Evolutionary conservation across 2,888 invertebrate species (phyloP), one percentile per base, ranked within the genome.

Genomic region (Spilosoma lubricipeda): DNA sequence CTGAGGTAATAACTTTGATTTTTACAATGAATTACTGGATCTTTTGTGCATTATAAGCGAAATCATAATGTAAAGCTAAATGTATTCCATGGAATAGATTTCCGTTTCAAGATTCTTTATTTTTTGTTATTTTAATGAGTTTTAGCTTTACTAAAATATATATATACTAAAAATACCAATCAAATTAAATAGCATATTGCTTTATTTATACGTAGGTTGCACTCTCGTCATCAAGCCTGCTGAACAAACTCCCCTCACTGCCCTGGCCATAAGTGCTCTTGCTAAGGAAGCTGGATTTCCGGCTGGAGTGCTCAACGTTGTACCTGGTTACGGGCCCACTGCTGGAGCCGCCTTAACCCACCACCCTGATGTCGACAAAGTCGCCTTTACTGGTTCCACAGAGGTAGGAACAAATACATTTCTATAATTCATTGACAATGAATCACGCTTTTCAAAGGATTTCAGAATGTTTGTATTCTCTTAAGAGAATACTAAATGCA

Each of bases 161-260:
- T 18, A 48, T 5, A 5, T 7, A 48, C 48, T 48, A 48, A 48
- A 5, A 45, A 45, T 15, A 45, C 45, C 45, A 65, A 20, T 64
- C 48, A 39, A 30, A 36, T 7, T 33, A 15, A 52, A 52, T 27
- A 5, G 2, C 23, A 23, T 52, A 15, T 59, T 15, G 67, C 69
- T 63, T 2, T 68, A 67, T 72, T 23, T 56, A 56, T 3, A 56
- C 52, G 3, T 74, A 94, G 98, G 97, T 85, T 97, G 98, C 90
- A 98, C 98, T 0, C 95, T 98, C 20, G 97, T 99, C 2, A 93
- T 99, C 84, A 99, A 99, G 92, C 98, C 99, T 0, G 99, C 99
- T 0, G 99, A 99, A 90, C 99, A 99, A 93, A 99, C 99, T 0
- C 98, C 98, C 0, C 95, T 99, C 39, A 98, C 99, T 0, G 98